Evolutionary conservation across 2,888 invertebrate species (phyloP), one percentile per base, ranked within the genome.

Genomic region (Atherix ibis): DNA sequence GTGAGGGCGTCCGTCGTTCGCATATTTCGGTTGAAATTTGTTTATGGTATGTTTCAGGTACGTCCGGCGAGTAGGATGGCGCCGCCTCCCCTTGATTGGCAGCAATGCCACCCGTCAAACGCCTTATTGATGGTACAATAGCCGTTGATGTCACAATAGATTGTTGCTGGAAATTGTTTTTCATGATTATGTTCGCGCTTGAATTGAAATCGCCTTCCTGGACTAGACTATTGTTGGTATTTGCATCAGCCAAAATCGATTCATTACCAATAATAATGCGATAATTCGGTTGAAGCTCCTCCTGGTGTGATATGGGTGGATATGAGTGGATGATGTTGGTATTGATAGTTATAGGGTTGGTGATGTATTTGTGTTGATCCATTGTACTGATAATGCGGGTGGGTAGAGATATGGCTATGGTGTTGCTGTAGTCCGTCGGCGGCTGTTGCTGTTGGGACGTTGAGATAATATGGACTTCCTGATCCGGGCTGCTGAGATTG

Each of bases 181-280:
- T n/a, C n/a, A n/a, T n/a, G n/a, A n/a, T n/a, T n/a, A n/a, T n/a
- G 10, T 22, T 61, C 18, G 64, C 59, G 54, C 61, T 46, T 16
- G 58, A 59, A 34, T 46, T 43, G 6, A 41, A 4, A 2, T 35
- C 40, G 14, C 39, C 17, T 9, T 42, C 14, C 5, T 39, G 42
- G n/a, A 41, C 26, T 15, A 44, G 12, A 8, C 36, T 33, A 9
- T 36, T 18, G 17, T 28, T 32, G 16, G 8, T 3, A 13, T 28
- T 17, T 15, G 22, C 32, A 17, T 15, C 28, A 13, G 28, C 15
- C 15, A 31, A 9, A 4, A 32, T 27, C 22, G 12, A 24, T n/a
- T 45, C 43, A 66, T 74, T 75, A 81, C 82, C 82, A 83, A 73
- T 81, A 82, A 73, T 79, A 81, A 70, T 80, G 77, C 68, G 79